Evolutionary conservation across 2,797 vertebrate species (phyloP).

Genomic region (Malurus splendens): DNA sequence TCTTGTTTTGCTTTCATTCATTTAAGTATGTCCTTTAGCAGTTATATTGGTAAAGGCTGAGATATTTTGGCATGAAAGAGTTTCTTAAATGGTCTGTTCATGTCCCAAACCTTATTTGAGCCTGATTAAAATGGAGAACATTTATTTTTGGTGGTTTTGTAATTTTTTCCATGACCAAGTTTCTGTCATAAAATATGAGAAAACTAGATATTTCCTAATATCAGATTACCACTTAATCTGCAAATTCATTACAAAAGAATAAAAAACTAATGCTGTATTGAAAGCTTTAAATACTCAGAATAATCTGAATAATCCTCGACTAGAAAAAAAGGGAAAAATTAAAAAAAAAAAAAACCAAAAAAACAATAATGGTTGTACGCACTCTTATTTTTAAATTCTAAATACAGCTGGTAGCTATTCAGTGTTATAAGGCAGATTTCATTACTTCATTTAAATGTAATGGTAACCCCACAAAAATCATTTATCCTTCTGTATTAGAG

Average conservation of each 20-base stretch:
- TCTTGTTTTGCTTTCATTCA: conserved; percentile 43
- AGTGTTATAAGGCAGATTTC: background rate
- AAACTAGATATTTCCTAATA: background rate
- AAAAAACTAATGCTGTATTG: background rate
- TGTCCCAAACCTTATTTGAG: background rate
- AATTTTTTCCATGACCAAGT: background rate
- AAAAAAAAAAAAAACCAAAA: background rate
- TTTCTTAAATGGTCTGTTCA: background rate
- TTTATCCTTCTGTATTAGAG: background rate
- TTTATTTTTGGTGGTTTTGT: background rate
- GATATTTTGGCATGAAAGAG: background rate
- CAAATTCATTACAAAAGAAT: background rate
- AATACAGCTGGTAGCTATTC: background rate
- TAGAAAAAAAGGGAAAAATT: background rate
- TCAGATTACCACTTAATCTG: background rate
- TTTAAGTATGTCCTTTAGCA: conserved; percentile 31
- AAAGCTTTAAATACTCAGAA: background rate
- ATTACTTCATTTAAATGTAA: background rate
- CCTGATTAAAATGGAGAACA: background rate
- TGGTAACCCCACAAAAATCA: background rate
- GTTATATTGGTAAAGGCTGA: background rate
- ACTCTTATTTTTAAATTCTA: background rate
- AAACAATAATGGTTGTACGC: background rate
- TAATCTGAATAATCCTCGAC: background rate
- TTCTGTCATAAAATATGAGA: background rate